Percentiles rank a stretch among this genome's conserved stretches.
Conservation (phyloP, 2,888 invertebrate species). For the Zele albiditarsus region DNA sequence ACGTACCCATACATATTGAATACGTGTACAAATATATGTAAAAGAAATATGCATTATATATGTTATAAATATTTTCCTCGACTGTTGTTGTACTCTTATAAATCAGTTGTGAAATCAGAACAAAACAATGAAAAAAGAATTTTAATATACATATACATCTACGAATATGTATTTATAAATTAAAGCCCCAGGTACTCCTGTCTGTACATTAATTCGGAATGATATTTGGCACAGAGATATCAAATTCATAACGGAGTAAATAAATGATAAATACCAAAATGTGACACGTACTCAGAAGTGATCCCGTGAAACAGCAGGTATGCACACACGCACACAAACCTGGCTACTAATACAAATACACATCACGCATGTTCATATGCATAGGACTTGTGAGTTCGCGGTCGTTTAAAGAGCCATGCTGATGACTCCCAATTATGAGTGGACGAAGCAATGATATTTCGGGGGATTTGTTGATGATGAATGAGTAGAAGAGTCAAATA, state of each 20-base stretch:
- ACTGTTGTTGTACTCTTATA: neutral
- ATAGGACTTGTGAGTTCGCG: slow-evolving; percentile 12
- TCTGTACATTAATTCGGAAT: neutral
- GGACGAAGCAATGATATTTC: slow-evolving; percentile 1
- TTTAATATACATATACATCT: neutral
- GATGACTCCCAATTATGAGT: neutral
- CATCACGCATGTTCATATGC: slow-evolving; percentile 38
- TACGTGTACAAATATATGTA: neutral
- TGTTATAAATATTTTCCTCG: neutral
- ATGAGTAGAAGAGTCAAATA: neutral
- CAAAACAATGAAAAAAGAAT: neutral
- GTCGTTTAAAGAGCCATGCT: slow-evolving; percentile 38
- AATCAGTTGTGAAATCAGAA: neutral
- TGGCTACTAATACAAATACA: slow-evolving; percentile 18
- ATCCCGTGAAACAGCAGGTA: slow-evolving; percentile 8
- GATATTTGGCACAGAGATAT: neutral
- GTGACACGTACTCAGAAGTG: slow-evolving; percentile 19
- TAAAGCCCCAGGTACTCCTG: neutral
- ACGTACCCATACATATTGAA: neutral
- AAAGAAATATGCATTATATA: neutral
- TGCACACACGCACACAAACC: neutral
- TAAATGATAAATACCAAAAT: slow-evolving; percentile 7
- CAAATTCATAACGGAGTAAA: neutral
- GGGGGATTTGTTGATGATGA: neutral
- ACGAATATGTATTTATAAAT: neutral